Base-by-base conservation (phyloP, 2,797 vertebrate genomes). In the Kryptopterus vitreolus region DNA sequence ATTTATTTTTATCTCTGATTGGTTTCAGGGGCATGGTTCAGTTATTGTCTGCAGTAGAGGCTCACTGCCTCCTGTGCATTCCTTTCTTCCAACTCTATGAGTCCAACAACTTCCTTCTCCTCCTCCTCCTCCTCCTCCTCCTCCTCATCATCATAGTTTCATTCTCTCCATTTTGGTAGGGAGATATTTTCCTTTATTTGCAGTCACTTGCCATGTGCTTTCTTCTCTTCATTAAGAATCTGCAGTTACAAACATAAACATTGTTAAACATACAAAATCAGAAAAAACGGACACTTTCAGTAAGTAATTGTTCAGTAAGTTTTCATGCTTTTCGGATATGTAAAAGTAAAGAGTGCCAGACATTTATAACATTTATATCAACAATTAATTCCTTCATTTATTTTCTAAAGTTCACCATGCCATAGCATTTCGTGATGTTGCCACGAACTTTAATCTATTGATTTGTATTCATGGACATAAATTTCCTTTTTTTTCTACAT, bases 151-250 rank as follows among this genome's bases (percentile, higher is more conserved):
- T 35, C 85, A 65, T 87, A 78, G 84, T 81, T 89, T 88, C 85
- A 88, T 87, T 88, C 86, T 86, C 76, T 87, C 75, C 86, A 81
- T 79, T 76, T 86, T 87, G 81, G 82, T 87, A 87, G 87, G 84
- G 89, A 88, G 87, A 76, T 89, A 88, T 87, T 89, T 81, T 89
- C 88, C 87, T 88, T 90, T 92, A 94, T 85, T 85, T 89, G 92
- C 91, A 92, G 69, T 82, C 76, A 94, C 95, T 95, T 95, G 93
- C 95, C 95, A 93, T 92, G 90, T 91, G 90, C 92, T 91, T 94
- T 95, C 91, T 92, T 90, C 90, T 92, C 91, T 89, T 91, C 88
- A 95, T 95, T 98, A 99, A 94, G 96, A 95, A 97, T 97, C 98
- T 99, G 95, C 85, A 95, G 95, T 90, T 93, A 82, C 92, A 92